Percentiles rank a stretch among this genome's conserved stretches.
phyloP scores from a whole-genome alignment of 1,140 invertebrate genomes.

The Diachasma alloeum region DNA sequence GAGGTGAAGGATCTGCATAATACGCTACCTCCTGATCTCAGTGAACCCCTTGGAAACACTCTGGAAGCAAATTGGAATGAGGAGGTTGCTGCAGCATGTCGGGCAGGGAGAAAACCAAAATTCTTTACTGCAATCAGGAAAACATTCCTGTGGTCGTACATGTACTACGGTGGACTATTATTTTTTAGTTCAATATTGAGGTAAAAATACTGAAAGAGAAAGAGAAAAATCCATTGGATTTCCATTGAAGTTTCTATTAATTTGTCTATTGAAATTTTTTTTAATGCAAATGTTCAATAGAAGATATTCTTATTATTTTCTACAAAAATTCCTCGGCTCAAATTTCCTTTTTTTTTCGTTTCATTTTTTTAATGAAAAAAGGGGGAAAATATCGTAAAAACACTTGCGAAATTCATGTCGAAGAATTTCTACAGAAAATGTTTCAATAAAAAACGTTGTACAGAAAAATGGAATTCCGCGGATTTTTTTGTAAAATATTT shows the following conservation, averaged over 20 bases:
- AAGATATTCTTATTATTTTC: no score
- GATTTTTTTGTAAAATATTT: no score
- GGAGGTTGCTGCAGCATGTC: slow-evolving; percentile 58
- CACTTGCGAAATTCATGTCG: no score
- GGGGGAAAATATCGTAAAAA: no score
- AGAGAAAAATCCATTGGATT: no score
- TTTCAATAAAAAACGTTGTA: no score
- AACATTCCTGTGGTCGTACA: slow-evolving; percentile 52
- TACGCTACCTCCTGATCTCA: slow-evolving; percentile 67
- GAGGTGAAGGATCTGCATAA: slow-evolving; percentile 58
- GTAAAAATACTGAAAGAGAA: neutral
- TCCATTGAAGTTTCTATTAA: no score
- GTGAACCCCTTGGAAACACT: slow-evolving; percentile 69
- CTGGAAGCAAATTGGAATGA: slow-evolving; percentile 65
- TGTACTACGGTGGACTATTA: slow-evolving; percentile 46
- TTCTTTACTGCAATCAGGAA: slow-evolving; percentile 53
- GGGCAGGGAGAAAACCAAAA: slow-evolving; percentile 50
- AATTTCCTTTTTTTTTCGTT: neutral
- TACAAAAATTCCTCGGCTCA: neutral
- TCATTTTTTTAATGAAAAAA: no score
- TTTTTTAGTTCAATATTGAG: slow-evolving; percentile 43
- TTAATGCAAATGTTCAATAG: no score
- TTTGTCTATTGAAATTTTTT: no score
- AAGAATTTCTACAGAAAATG: no score
- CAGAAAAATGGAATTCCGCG: no score